A percentile compares a stretch with the other conserved stretches of the same genome.
phyloP scores from a whole-genome alignment of 2,888 invertebrate genomes.

The Oscheius sp. region DNA sequence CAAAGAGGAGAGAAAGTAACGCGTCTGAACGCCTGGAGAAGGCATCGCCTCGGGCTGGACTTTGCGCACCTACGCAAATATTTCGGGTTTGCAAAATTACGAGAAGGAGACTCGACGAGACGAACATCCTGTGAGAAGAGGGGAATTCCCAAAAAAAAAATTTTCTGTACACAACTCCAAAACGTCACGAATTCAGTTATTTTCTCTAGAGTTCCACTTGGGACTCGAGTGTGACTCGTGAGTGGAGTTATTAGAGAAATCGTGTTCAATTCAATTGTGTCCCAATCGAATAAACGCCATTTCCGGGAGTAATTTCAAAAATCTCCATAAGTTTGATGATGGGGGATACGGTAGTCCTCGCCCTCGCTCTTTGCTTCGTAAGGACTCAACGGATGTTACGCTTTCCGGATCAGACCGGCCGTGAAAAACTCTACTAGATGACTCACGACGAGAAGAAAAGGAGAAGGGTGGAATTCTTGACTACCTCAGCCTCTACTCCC shows the following conservation, averaged over 20 bases:
- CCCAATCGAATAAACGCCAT: no score
- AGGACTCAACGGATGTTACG: neutral
- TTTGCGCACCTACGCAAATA: slow-evolving; percentile 2
- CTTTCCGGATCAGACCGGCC: neutral
- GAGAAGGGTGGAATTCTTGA: no score
- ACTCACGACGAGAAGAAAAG: no score
- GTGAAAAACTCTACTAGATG: no score
- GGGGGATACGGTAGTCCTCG: neutral
- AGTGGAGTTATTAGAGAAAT: neutral
- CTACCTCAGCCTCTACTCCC: no score
- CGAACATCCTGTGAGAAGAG: neutral
- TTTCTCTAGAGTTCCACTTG: neutral
- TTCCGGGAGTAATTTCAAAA: no score
- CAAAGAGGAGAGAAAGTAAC: neutral
- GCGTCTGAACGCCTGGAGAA: neutral
- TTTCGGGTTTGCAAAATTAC: neutral
- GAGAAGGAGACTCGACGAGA: neutral
- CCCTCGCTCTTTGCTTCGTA: neutral
- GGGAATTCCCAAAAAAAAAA: neutral
- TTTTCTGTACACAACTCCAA: neutral
- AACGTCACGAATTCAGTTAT: neutral
- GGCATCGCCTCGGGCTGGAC: neutral
- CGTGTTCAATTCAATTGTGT: no score
- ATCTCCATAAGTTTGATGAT: neutral
- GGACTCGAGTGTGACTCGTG: neutral